Conservation (phyloP, 2,888 invertebrate genomes). For the Boloria selene region DNA sequence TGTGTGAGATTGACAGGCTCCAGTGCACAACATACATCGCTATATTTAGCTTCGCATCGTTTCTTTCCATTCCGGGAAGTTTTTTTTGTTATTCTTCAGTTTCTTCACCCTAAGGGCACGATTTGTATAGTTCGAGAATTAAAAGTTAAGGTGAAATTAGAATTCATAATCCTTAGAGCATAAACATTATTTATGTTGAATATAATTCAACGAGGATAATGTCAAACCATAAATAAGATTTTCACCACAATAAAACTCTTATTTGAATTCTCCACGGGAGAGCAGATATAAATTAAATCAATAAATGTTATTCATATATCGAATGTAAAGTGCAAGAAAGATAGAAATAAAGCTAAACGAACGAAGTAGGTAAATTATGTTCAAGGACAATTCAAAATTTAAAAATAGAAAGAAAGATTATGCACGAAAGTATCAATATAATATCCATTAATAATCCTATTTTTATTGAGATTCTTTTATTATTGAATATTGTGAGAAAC, state of each 20-base stretch:
- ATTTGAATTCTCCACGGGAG: conserved; percentile 14
- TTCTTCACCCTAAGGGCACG: conserved; percentile 34
- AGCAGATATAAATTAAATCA: conserved; percentile 6
- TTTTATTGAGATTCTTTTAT: conserved; percentile 7
- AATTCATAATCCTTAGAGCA: conserved; percentile 21
- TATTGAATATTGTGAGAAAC: conserved; percentile 20
- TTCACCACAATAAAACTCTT: conserved; percentile 23
- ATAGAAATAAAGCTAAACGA: background rate
- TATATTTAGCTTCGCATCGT: conserved; percentile 72
- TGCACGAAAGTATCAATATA: background rate
- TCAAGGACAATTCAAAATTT: too few relatives aligned
- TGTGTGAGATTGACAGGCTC: conserved; percentile 72
- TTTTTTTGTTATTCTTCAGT: conserved; percentile 40
- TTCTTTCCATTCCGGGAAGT: conserved; percentile 51
- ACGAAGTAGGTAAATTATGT: background rate
- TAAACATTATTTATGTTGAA: conserved; percentile 29
- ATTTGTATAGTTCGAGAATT: conserved; percentile 21
- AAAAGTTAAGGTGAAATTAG: conserved; percentile 14
- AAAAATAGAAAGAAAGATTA: too few relatives aligned
- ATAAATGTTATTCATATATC: conserved; percentile 16
- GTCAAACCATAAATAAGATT: conserved; percentile 24
- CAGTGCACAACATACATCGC: conserved; percentile 59
- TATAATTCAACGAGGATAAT: conserved; percentile 13
- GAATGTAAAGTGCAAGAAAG: background rate
- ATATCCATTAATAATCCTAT: conserved; percentile 14